Base-by-base conservation (phyloP, 2,888 invertebrate genomes). In the Tethea ocularis region DNA sequence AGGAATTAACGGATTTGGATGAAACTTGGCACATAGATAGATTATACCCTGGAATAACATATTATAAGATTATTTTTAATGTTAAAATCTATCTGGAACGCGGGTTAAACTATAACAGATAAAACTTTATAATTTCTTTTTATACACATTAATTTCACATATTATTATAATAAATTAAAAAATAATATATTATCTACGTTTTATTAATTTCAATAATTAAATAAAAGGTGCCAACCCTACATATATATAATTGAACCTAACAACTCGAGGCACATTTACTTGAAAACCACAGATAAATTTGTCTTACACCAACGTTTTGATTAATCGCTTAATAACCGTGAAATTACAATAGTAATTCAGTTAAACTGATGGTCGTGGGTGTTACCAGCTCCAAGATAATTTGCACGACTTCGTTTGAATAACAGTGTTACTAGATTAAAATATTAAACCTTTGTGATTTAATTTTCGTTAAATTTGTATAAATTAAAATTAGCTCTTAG, bases 291-390 rank as follows among this genome's bases (percentile, higher is more conserved):
- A 7, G 46, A 46, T 2, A 46, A 46, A 20, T 46, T n/a, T 46
- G 20, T 46, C 46, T 20, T 20, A 46, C 46, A 20, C 46, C 46
- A 46, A 46, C 46, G 2, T 46, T 46, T 46, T 46, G 46, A 46
- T 20, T 46, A 46, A 46, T 46, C 46, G 20, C 20, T 46, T 46
- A 46, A 46, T 46, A 46, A 46, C 46, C 20, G 46, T 46, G 46
- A 46, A 46, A 46, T 46, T 46, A 46, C 46, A 46, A 46, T 46
- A 46, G 46, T 46, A 46, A 46, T 46, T 20, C 46, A 46, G 46
- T 46, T 46, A 46, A 46, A 46, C 46, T 46, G 20, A 46, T 46
- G 46, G 46, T 6, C n/a, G 38, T 38, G 38, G 38, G 38, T 38
- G 38, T 46, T 46, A 10, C 46, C 46, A 46, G 46, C 17, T 46